Evolutionary conservation across 2,797 vertebrate genomes (phyloP).

Genomic region (Propithecus deckenii): DNA sequence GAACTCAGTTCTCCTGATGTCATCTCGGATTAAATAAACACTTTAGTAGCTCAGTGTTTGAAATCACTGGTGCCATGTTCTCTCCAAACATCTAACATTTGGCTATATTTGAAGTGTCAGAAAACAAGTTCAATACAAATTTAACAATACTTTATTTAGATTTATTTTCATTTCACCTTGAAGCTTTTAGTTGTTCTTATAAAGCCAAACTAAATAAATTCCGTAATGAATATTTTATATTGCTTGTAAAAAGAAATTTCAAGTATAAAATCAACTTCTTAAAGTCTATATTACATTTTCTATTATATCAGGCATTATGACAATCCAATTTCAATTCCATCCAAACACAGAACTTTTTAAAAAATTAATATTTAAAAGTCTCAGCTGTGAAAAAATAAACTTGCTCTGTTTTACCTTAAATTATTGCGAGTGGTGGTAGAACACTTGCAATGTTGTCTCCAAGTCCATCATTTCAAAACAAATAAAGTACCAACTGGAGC

Average conservation of each 20-base stretch:
- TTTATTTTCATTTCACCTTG: not conserved
- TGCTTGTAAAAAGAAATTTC: not conserved
- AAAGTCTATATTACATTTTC: not conserved
- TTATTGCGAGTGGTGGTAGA: not conserved
- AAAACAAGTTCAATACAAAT: not conserved
- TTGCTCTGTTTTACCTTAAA: not conserved
- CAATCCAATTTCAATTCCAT: not conserved
- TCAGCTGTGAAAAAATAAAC: not conserved
- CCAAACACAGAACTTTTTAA: not conserved
- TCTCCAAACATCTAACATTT: not conserved
- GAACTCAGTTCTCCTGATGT: not conserved
- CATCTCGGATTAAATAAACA: not conserved
- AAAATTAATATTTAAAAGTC: not conserved
- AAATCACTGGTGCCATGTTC: too few relatives aligned
- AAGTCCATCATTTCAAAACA: slow-evolving; percentile 24
- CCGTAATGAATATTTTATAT: not conserved
- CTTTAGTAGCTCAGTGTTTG: not conserved
- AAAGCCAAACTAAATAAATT: not conserved
- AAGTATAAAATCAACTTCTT: not conserved
- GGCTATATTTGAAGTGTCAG: not conserved
- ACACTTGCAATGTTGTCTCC: not conserved
- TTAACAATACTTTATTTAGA: not conserved
- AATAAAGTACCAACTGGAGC: not conserved
- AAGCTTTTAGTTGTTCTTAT: not conserved
- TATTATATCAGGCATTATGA: not conserved